Evolutionary conservation across 2,888 invertebrate species (phyloP), one percentile per base, ranked within the genome.

Genomic region (Archips crataeganus): DNA sequence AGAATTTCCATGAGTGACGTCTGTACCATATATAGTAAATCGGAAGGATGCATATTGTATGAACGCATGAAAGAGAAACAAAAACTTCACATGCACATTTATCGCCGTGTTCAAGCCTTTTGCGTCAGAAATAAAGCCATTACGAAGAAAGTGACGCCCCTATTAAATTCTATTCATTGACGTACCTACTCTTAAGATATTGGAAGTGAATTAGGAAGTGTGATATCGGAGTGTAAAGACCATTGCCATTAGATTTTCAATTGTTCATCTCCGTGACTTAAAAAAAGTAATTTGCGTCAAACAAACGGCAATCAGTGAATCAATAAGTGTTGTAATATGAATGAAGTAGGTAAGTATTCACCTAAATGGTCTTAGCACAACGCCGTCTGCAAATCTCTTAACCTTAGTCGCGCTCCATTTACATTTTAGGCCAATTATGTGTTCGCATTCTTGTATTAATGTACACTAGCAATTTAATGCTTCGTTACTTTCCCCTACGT

Each of bases 401-500:
- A 74, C 74, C 74, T 74, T 74, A 74, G 74, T 74, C 65, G 51
- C 70, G 74, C 74, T 74, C 74, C 51, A 65, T 74, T 74, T 64
- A 60, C 70, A 74, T 70, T 74, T 74, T 74, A 74, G 74, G 65
- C 74, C 74, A 74, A 74, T 74, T 65, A 74, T 70, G 69, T 70
- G 74, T 70, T 70, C 65, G 74, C 74, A 70, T 74, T 74, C 74
- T 74, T 74, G 69, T 74, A 74, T 54, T 61, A 74, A 73, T 69
- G 65, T 73, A 49, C 49, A 64, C 67, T 49, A 69, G 68, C 68
- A 73, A 70, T 74, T 74, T 74, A 65, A 74, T 70, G 74, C 64
- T 32, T 70, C 65, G 74, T 65, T 74, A 74, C 70, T 70, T 74
- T 74, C 74, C 59, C 70, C 70, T 64, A n/a, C 59, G 42, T 64